Percentiles rank a stretch among this genome's conserved stretches.
Conservation (phyloP, 2,888 invertebrate genomes). For the Hymenopus coronatus region DNA sequence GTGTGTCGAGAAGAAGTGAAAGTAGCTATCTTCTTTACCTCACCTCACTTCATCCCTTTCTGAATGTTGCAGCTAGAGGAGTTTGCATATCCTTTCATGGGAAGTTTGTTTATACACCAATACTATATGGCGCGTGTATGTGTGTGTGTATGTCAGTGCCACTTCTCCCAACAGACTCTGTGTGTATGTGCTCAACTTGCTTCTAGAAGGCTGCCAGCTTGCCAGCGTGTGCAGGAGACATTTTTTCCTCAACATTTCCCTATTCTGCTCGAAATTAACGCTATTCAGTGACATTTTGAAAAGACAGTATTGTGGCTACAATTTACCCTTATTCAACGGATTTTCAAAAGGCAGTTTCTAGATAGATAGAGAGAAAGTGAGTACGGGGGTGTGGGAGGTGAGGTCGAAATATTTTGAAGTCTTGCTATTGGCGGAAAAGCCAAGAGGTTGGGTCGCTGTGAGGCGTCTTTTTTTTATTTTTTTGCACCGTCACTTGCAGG, state of each 20-base stretch:
- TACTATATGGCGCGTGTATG: constrained; percentile 17
- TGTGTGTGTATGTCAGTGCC: not conserved
- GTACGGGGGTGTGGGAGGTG: not conserved
- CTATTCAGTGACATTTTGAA: constrained; percentile 38
- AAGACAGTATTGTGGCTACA: constrained; percentile 38
- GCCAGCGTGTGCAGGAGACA: constrained; percentile 2
- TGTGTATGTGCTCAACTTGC: constrained; percentile 3
- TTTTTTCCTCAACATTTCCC: constrained; percentile 32
- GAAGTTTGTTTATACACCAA: constrained; percentile 36
- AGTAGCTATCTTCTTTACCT: constrained; percentile 16
- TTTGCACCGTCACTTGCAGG: not conserved
- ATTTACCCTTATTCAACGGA: constrained; percentile 37
- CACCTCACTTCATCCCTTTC: constrained; percentile 12
- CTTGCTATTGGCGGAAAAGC: constrained; percentile 27
- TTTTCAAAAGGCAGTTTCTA: constrained; percentile 35
- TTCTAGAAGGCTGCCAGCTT: constrained; percentile 11
- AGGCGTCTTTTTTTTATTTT: not conserved
- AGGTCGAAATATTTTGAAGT: constrained; percentile 29
- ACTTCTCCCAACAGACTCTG: constrained; percentile 9
- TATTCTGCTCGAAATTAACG: constrained; percentile 37
- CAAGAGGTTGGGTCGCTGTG: not conserved
- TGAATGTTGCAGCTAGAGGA: not conserved
- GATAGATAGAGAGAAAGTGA: constrained; percentile 16
- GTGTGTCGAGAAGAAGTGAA: not conserved
- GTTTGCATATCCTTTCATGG: constrained; percentile 36